Percentiles rank a stretch among this genome's conserved stretches.
These are phyloP conservation scores for Asbolus verrucosus DNA, from an alignment of 1,140 invertebrate genomes.

Conservation along the genomic window DNA sequence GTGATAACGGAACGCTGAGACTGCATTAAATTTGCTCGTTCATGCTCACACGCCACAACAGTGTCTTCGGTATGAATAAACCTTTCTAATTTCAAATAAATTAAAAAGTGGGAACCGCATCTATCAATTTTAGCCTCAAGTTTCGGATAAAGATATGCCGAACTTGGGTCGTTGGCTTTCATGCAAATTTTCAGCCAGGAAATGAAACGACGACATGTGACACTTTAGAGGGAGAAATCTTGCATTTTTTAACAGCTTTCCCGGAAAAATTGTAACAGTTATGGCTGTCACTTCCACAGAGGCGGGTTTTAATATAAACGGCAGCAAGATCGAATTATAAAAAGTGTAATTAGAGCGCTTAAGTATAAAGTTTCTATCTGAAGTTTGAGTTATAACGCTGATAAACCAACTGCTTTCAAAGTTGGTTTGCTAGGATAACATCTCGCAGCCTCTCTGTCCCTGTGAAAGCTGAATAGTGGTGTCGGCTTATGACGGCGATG, in stretches of 20 bases:
- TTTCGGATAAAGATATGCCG: no score
- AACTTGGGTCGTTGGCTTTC: no score
- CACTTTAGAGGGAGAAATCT: background rate
- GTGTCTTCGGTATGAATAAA: no score
- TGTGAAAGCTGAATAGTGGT: constrained; percentile 7
- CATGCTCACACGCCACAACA: background rate
- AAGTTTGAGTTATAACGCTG: background rate
- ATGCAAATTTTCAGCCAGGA: no score
- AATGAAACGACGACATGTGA: background rate
- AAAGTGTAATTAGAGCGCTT: no score
- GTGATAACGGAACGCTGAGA: constrained; percentile 25
- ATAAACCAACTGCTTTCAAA: constrained; percentile 6
- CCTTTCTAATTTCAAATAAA: no score
- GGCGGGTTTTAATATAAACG: no score
- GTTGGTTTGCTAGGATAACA: background rate
- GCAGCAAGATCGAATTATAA: no score
- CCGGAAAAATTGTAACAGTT: no score
- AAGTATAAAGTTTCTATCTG: constrained; percentile 6
- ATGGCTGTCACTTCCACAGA: no score
- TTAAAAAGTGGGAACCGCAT: no score
- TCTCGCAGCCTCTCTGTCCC: background rate
- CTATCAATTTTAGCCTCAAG: no score
- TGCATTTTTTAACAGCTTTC: background rate
- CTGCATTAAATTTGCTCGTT: background rate
- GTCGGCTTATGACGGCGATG: constrained; percentile 21